Evolutionary conservation across 2,888 invertebrate genomes (phyloP).

Genomic region (Papilio elwesi): DNA sequence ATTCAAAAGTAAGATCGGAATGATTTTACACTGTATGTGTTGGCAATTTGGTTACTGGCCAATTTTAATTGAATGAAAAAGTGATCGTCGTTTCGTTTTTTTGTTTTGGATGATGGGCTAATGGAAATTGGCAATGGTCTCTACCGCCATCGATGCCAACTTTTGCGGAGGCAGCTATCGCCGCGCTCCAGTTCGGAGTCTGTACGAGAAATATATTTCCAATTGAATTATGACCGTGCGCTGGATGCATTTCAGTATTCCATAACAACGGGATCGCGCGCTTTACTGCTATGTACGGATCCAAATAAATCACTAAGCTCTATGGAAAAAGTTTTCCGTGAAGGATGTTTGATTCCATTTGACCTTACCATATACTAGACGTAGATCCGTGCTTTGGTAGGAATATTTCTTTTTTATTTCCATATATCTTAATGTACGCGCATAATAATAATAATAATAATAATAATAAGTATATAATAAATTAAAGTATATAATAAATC

Average conservation of each 20-base stretch:
- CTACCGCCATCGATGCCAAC: slow-evolving; percentile 78
- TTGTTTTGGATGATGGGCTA: slow-evolving; percentile 84
- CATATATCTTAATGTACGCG: no score
- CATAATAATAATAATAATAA: no score
- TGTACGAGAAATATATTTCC: slow-evolving; percentile 79
- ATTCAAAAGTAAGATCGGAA: slow-evolving; percentile 43
- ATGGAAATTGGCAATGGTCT: slow-evolving; percentile 84
- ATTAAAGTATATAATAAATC: no score
- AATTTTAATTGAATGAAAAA: slow-evolving; percentile 84
- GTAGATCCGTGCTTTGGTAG: no score
- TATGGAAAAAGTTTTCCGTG: neutral
- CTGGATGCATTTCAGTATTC: slow-evolving; percentile 66
- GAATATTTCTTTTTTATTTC: no score
- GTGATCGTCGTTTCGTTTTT: slow-evolving; percentile 83
- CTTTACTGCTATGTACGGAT: slow-evolving; percentile 1
- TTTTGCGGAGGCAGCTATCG: slow-evolving; percentile 82
- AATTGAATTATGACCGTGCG: slow-evolving; percentile 81
- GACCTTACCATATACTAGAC: no score
- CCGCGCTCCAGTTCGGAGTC: slow-evolving; percentile 75
- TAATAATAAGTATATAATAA: no score
- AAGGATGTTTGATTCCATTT: no score
- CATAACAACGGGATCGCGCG: slow-evolving; percentile 15
- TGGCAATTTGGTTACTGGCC: slow-evolving; percentile 66
- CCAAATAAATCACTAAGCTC: neutral
- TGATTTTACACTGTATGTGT: slow-evolving; percentile 49